These are phyloP conservation scores for Microtus ochrogaster DNA, from an alignment of 2,113 vertebrate species.

Conservation along the genomic window DNA sequence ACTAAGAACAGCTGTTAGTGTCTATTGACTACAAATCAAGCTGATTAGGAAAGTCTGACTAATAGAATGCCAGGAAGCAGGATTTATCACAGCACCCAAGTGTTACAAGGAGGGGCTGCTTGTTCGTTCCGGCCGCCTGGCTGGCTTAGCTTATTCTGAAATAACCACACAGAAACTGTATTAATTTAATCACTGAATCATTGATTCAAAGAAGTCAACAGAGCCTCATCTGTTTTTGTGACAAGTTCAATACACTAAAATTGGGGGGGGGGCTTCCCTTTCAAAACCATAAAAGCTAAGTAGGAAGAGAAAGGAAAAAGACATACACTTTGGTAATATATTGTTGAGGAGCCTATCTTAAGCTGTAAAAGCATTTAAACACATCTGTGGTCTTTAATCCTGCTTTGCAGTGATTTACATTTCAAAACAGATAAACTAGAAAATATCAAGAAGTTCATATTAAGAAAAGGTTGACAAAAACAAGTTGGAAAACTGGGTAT, in stretches of 20 bases:
- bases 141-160: too few species aligned
- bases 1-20: constrained; percentile 52
- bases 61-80: constrained; percentile 41
- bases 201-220: constrained; percentile 48
- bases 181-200: background rate
- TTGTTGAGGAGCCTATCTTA: background rate
- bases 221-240: constrained; percentile 34
- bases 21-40: background rate
- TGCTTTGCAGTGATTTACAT: background rate
- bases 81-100: constrained; percentile 34
- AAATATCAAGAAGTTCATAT: background rate
- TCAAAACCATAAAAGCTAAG: constrained; percentile 33
- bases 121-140: rapidly evolving
- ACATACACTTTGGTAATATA: constrained; percentile 19
- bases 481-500: background rate
- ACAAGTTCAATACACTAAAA: constrained; percentile 44
- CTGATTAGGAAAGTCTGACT: constrained; percentile 36
- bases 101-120: too few species aligned
- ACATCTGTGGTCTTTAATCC: background rate
- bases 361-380: constrained; percentile 30
- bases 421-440: constrained; percentile 41
- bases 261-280: background rate
- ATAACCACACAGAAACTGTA: too few species aligned
- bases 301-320: background rate
- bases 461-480: background rate